Evolutionary conservation across 1,140 invertebrate species (phyloP), one percentile per base, ranked within the genome.

Genomic region (Pseudomyrmex dendroicus): DNA sequence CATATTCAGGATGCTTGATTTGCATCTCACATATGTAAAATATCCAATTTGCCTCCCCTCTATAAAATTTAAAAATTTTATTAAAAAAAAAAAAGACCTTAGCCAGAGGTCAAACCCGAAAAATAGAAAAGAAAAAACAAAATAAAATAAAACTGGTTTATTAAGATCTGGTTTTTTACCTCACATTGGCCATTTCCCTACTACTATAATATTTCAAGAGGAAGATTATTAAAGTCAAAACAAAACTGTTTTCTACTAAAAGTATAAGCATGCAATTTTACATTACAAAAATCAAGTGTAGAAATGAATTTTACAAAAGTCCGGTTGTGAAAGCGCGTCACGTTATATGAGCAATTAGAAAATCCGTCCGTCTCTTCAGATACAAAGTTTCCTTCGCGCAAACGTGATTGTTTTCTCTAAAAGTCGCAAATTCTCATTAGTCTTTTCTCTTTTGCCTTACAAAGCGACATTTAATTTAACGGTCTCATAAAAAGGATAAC

Each of bases 381-480:
- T 46, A 67, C 17, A 20, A 50, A 35, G 20, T 48, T n/a, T 61
- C 54, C 3, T 61, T 66, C 22, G 52, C 52, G 17, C 15, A 15
- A 80, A 80, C 20, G 44, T 59, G 64, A 70, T 70, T 80, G 20
- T 80, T 80, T 80, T 70, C 20, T 70, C 70, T 57, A 70, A 78
- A 78, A 22, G 35, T 48, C 15, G 7, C 44, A 44, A 68, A 68
- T 80, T 12, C 66, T 80, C 66, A 80, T 80, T 80, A 80, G 66
- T 80, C 54, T 35, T 5, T 35, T 35, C 35, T 35, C 35, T 70
- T 80, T 70, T 44, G 44, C 20, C 22, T 80, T 59, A 80, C 66
- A 80, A 80, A 80, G 76, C 54, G 66, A 80, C 54, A 70, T 80
- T 80, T 80, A 80, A 80, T 80, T 80, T 80, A 80, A 80, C 66